A percentile compares a stretch with the other conserved stretches of the same genome.
Evolutionary conservation across 92 coral and sea anemone species (phyloP).

Genomic region (Porites divaricata): DNA sequence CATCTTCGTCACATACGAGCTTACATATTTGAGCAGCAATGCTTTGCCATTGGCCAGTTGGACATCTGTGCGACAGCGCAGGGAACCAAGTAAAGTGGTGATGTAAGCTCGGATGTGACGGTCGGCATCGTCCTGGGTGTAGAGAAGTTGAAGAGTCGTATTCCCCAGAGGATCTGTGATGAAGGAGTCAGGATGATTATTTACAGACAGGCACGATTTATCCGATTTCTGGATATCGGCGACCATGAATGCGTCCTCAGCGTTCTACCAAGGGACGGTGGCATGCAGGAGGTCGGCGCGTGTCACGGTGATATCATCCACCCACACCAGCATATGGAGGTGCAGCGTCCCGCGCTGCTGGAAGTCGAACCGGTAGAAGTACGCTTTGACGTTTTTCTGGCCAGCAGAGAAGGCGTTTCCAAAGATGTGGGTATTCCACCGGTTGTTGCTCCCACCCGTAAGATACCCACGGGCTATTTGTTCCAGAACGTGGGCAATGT

Average conservation of each 20-base stretch:
- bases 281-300: conserved; percentile 21
- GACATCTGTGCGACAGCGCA: conserved; percentile 63
- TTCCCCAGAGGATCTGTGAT: neutral
- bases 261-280: conserved; percentile 38
- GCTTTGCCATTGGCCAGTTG: conserved; percentile 53
- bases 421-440: conserved; percentile 38
- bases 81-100: too few relatives aligned
- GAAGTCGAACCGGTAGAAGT: conserved; percentile 57
- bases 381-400: conserved; percentile 23
- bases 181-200: neutral
- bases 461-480: conserved; percentile 37
- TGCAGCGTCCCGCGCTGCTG: too few relatives aligned
- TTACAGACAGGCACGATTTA: conserved; percentile 1
- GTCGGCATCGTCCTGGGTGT: conserved; percentile 44
- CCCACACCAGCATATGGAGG: too few relatives aligned
- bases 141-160: neutral
- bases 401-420: neutral
- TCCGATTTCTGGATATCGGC: too few relatives aligned
- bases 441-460: conserved; percentile 28
- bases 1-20: conserved; percentile 58
- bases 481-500: conserved; percentile 37
- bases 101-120: conserved; percentile 43
- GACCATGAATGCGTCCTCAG: conserved; percentile 26
- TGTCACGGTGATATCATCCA: neutral
- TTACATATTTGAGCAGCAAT: conserved; percentile 47